Conservation (phyloP, 23 tunicate species). For the Clavelina lepadiformis region DNA sequence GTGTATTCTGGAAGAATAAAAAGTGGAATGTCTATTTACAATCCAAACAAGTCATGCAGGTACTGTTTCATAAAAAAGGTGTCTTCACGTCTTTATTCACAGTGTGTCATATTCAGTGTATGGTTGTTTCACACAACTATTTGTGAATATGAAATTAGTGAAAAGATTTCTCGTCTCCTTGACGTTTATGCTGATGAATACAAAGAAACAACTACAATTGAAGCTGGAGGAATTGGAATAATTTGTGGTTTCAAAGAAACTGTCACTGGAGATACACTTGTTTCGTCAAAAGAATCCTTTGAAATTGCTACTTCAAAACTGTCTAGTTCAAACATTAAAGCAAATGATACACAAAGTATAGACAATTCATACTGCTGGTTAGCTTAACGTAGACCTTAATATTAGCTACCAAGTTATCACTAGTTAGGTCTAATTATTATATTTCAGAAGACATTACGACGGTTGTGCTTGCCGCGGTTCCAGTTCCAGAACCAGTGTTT, state of each 20-base stretch:
- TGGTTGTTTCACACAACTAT: too few species aligned
- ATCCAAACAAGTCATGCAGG: constrained; percentile 44
- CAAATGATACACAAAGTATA: too few species aligned
- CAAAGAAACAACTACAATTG: constrained; percentile 7
- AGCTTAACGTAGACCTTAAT: too few species aligned
- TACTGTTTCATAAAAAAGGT: too few species aligned
- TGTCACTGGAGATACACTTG: constrained; percentile 76
- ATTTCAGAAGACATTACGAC: too few species aligned
- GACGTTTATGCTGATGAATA: constrained; percentile 69
- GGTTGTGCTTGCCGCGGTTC: constrained; percentile 52
- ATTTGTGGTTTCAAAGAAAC: constrained; percentile 60
- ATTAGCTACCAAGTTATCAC: too few species aligned
- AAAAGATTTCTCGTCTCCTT: constrained; percentile 29
- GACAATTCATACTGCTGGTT: too few species aligned
- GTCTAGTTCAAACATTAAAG: too few species aligned
- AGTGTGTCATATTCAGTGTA: too few species aligned
- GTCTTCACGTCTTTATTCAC: too few species aligned
- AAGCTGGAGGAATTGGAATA: constrained; percentile 61
- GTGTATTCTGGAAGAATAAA: constrained; percentile 62
- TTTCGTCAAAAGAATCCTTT: constrained; percentile 24
- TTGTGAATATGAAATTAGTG: too few species aligned
- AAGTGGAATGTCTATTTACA: constrained; percentile 30
- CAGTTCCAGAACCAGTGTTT: constrained; percentile 81
- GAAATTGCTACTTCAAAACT: constrained; percentile 10
- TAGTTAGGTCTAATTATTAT: too few species aligned